phyloP scores from a whole-genome alignment of 2,797 vertebrate species.

The Coilia nasus region DNA sequence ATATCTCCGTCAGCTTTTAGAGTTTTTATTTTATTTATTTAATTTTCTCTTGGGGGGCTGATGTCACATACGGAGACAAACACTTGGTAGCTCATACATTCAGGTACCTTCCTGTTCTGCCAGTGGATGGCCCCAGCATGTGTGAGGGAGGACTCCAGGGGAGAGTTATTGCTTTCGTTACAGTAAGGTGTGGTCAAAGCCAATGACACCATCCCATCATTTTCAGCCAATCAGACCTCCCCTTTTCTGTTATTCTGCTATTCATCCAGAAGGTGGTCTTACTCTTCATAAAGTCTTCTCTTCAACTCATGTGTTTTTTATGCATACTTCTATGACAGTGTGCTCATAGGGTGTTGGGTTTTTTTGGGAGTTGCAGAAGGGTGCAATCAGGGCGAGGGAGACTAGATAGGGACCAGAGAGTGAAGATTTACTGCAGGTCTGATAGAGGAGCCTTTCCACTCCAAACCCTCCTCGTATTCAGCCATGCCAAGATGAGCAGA shows the following conservation, averaged over 20 bases:
- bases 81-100: conserved; percentile 43
- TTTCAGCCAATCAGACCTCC: conserved; percentile 51
- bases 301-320: too few relatives aligned
- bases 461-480: not conserved
- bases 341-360: too few relatives aligned
- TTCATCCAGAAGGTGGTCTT: conserved; percentile 50
- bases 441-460: not conserved
- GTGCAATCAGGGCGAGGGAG: too few relatives aligned
- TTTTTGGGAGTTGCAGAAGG: too few relatives aligned
- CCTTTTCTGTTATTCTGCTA: conserved; percentile 49
- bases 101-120: conserved; percentile 35
- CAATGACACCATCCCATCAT: conserved; percentile 9
- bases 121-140: conserved; percentile 27
- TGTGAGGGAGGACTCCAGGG: conserved; percentile 62
- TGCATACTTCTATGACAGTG: conserved; percentile 62
- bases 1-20: not conserved
- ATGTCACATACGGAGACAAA: not conserved
- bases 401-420: not conserved
- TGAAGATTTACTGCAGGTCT: conserved; percentile 7
- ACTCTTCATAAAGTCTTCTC: too few relatives aligned
- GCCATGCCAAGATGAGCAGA: not conserved
- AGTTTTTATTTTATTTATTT: too few relatives aligned
- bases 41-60: not conserved
- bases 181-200: conserved; percentile 74
- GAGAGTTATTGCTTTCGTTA: conserved; percentile 65